phyloP scores from a whole-genome alignment of 2,113 vertebrate genomes.

The Oreochromis aureus region DNA sequence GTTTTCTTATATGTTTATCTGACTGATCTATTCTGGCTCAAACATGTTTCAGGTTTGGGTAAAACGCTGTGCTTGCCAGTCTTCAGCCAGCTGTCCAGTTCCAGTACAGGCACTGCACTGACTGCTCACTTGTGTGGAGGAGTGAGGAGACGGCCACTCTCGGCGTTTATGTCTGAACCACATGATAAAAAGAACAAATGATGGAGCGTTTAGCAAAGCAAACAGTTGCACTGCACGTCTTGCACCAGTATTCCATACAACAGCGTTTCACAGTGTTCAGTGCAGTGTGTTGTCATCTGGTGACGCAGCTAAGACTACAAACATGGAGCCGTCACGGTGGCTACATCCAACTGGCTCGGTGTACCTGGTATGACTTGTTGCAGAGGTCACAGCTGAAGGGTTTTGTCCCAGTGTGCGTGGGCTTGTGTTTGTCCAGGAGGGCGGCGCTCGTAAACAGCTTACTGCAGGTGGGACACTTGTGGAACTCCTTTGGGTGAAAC shows the following conservation, averaged over 20 bases:
- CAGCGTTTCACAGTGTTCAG: background rate
- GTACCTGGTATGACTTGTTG: constrained; percentile 85
- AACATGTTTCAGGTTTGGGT: background rate
- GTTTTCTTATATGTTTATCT: background rate
- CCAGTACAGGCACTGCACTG: background rate
- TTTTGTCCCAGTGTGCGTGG: constrained; percentile 75
- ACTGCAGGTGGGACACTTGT: constrained; percentile 79
- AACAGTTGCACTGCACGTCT: background rate
- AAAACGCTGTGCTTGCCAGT: accelerated
- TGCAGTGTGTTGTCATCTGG: background rate
- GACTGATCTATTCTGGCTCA: background rate
- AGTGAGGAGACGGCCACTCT: background rate
- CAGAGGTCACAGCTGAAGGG: constrained; percentile 88
- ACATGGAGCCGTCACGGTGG: background rate
- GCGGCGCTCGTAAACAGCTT: constrained; percentile 78
- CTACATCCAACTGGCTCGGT: background rate
- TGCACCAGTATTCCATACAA: background rate
- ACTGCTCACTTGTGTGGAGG: background rate
- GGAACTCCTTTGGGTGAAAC: constrained; percentile 79
- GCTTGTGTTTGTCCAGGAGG: constrained; percentile 80
- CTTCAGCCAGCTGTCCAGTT: background rate
- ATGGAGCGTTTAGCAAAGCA: background rate
- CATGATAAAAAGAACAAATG: background rate
- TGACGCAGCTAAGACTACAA: background rate
- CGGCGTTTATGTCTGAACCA: background rate